Evolutionary conservation across 2,113 vertebrate species (phyloP).

Genomic region (Isichthys henryi): DNA sequence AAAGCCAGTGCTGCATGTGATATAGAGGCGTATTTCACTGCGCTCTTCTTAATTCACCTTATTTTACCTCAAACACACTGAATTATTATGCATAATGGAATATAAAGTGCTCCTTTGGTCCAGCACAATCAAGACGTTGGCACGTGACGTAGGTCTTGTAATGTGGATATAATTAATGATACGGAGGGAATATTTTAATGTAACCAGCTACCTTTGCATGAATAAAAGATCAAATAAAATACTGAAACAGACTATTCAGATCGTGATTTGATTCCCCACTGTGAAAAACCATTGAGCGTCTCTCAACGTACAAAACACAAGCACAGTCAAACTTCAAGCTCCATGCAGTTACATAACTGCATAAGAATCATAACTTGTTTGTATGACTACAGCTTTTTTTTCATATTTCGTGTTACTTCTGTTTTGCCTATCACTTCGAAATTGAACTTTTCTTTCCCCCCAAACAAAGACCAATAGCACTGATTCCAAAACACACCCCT

Average conservation of each 20-base stretch:
- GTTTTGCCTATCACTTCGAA: neutral
- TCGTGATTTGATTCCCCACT: neutral
- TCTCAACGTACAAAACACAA: neutral
- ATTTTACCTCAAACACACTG: neutral
- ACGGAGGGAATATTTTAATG: conserved; percentile 46
- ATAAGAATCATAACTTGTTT: neutral
- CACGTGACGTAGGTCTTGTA: neutral
- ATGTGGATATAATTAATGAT: conserved; percentile 49
- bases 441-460: neutral
- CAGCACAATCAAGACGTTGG: neutral
- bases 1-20: neutral
- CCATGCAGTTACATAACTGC: neutral
- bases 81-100: neutral
- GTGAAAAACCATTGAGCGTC: neutral
- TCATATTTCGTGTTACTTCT: neutral
- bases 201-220: conserved; percentile 36
- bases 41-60: neutral
- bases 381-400: neutral
- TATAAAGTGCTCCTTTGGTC: neutral
- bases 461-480: neutral
- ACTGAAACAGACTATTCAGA: conserved; percentile 30
- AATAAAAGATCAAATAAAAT: conserved; percentile 32
- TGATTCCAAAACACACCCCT: neutral
- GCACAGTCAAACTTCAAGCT: neutral
- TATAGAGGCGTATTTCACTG: neutral